phyloP scores from a whole-genome alignment of 2,113 vertebrate genomes.

The Erythrolamprus reginae region DNA sequence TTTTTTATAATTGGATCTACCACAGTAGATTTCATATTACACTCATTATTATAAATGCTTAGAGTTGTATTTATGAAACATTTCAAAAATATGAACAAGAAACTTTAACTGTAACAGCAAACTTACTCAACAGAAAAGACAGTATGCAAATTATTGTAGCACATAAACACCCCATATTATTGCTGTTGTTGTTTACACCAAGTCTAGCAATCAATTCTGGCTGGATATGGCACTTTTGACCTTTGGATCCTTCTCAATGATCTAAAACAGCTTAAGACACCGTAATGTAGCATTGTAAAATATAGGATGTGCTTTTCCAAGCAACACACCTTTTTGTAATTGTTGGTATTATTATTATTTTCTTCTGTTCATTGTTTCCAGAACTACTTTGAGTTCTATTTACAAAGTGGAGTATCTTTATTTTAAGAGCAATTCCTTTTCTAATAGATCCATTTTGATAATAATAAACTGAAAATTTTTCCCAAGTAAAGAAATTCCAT shows the following conservation, averaged over 20 bases:
- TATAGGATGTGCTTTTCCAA: not conserved
- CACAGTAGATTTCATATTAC: not conserved
- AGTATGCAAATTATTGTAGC: slow-evolving; percentile 26
- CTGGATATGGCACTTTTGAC: not conserved
- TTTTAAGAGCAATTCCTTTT: not conserved
- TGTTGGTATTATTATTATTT: not conserved
- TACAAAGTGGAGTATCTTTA: slow-evolving; percentile 1
- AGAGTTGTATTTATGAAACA: not conserved
- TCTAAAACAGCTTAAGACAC: not conserved
- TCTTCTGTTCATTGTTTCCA: not conserved
- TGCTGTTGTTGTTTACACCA: not conserved
- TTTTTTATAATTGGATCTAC: not conserved
- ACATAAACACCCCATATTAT: not conserved
- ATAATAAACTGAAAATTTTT: not conserved
- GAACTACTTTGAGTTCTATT: slow-evolving; percentile 5
- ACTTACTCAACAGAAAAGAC: slow-evolving; percentile 19
- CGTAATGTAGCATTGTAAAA: not conserved
- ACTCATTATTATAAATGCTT: rapidly evolving
- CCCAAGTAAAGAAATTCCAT: not conserved
- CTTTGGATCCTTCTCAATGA: not conserved
- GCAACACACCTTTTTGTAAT: not conserved
- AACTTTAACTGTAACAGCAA: not conserved
- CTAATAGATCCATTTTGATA: not conserved
- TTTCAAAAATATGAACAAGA: not conserved
- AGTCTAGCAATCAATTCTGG: not conserved